Percentiles rank a stretch among this genome's conserved stretches.
phyloP scores from a whole-genome alignment of 2,888 invertebrate species.

The Synergus gifuensis region DNA sequence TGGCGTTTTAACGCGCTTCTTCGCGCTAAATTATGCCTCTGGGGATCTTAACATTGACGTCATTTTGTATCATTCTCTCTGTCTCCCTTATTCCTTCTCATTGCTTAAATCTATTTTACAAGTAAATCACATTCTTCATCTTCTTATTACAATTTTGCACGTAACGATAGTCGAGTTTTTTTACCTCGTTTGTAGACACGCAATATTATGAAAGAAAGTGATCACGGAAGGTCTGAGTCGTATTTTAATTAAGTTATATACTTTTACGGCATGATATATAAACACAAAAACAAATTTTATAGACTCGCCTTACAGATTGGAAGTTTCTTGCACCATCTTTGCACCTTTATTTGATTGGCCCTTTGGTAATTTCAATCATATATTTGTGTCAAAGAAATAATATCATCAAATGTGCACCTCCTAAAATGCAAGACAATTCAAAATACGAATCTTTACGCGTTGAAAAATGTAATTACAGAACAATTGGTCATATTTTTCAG shows the following conservation, averaged over 20 bases:
- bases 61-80: constrained; percentile 45
- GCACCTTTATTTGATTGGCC: no score
- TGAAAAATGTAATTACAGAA: constrained; percentile 28
- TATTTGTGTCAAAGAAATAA: no score
- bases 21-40: constrained; percentile 63
- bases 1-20: constrained; percentile 57
- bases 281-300: no score
- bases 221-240: no score
- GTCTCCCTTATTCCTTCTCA: constrained; percentile 36
- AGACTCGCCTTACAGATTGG: no score
- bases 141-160: background rate
- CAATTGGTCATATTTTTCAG: constrained; percentile 16
- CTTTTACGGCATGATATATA: background rate
- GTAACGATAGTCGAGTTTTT: background rate
- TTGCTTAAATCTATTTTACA: background rate
- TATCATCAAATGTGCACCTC: no score
- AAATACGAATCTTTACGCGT: background rate
- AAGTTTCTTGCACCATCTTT: no score
- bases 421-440: background rate
- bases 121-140: background rate
- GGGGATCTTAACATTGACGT: constrained; percentile 55
- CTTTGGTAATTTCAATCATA: no score
- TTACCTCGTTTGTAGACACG: constrained; percentile 1
- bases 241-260: constrained; percentile 14
- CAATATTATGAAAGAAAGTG: background rate